These are phyloP conservation scores for Zophobas morio DNA, from an alignment of 1,140 invertebrate species.

Conservation along the genomic window DNA sequence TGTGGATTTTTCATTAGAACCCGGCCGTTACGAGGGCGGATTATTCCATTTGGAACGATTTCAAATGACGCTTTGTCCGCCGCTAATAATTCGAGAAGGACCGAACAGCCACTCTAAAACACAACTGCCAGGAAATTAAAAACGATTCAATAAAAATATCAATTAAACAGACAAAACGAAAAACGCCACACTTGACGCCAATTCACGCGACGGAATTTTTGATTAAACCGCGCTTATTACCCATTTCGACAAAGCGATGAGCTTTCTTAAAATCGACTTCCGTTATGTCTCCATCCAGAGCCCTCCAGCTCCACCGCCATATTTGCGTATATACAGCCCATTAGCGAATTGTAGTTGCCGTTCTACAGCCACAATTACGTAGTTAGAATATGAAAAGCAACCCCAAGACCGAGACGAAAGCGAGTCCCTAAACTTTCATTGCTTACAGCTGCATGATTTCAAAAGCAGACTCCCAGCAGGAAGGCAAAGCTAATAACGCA, in stretches of 20 bases:
- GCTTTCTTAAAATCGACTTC: too few relatives aligned
- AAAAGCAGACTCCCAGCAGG: background rate
- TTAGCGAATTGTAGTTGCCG: slow-evolving; percentile 28
- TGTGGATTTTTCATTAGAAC: slow-evolving; percentile 27
- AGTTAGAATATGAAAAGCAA: slow-evolving; percentile 26
- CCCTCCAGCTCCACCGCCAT: background rate
- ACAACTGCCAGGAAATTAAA: slow-evolving; percentile 25
- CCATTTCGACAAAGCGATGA: too few relatives aligned
- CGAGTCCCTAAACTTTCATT: background rate
- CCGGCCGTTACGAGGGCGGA: background rate
- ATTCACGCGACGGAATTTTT: too few relatives aligned
- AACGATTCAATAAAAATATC: slow-evolving; percentile 29
- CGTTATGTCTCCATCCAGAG: too few relatives aligned
- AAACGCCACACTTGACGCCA: background rate
- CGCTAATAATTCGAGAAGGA: slow-evolving; percentile 9
- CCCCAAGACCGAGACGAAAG: slow-evolving; percentile 4
- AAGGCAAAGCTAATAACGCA: slow-evolving; percentile 8
- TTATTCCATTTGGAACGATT: slow-evolving; percentile 6
- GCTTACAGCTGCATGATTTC: background rate
- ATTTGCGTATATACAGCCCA: slow-evolving; percentile 1
- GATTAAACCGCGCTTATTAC: too few relatives aligned
- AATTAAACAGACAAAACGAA: slow-evolving; percentile 21
- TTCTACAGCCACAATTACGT: slow-evolving; percentile 11
- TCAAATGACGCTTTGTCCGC: background rate
- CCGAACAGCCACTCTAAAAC: background rate